Evolutionary conservation across 2,888 invertebrate species (phyloP), one percentile per base, ranked within the genome.

Genomic region (Flexamia atlantica): DNA sequence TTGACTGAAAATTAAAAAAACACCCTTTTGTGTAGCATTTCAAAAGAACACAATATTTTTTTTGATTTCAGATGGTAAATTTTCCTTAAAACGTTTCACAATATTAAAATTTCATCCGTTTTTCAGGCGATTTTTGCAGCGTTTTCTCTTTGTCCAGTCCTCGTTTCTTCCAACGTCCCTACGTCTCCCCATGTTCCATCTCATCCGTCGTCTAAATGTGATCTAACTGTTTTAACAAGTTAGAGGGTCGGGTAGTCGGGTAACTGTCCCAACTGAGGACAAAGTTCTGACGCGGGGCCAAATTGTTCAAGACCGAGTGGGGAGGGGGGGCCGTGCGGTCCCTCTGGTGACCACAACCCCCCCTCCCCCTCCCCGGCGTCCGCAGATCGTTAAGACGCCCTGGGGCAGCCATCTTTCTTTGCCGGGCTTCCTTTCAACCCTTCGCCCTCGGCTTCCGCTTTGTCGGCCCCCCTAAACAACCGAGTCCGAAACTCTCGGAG

Each of bases 331-430:
- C 20, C 14, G 20, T 79, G 57, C 32, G 57, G 79, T 79, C 79
- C 79, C 79, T 79, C 50, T 57, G 82, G 74, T 74, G 74, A 74
- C 82, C 74, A 74, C 74, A 83, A 74, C 57, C 74, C 60, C 74
- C 74, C 25, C 40, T n/a, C 70, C n/a, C 70, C 72, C 53, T 14
- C 70, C 70, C 25, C 25, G 25, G 1, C 25, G 79, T 79, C 79
- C 79, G 25, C 79, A 79, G 82, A 83, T 83, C 82, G 82, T 83
- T 83, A 83, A 74, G 74, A 70, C 82, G 57, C 53, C 82, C 74
- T 17, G 25, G 74, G 82, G 74, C 72, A 74, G 74, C 82, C 72
- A 82, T 82, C 70, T 82, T 82, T 70, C 82, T 82, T 70, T 64
- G 46, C 81, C 20, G 42, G 20, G 36, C 42, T 42, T 76, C 46